Conservation (phyloP, 2,113 vertebrate genomes). For the Chascanopsetta lugubris region DNA sequence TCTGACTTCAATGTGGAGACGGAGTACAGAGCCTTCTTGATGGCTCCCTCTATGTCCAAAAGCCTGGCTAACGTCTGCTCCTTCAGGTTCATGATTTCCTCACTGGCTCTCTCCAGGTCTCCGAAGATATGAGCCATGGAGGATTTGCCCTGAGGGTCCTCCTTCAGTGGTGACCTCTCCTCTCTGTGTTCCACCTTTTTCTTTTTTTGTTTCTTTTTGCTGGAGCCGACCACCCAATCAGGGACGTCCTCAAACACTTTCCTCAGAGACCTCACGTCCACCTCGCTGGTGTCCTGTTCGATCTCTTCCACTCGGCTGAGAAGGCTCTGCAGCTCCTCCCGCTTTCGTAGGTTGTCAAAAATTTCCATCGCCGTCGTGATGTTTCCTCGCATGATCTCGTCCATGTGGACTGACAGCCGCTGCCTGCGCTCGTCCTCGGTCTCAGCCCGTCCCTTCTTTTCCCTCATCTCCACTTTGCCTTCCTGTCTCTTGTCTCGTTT, state of each 20-base stretch:
- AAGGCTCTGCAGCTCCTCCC: slow-evolving; percentile 87
- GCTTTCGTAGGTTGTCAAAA: slow-evolving; percentile 85
- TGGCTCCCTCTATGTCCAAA: slow-evolving; percentile 89
- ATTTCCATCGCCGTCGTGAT: slow-evolving; percentile 85
- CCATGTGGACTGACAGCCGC: slow-evolving; percentile 89
- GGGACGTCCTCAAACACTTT: slow-evolving; percentile 88
- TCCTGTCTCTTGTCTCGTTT: slow-evolving; percentile 19
- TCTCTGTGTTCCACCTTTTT: slow-evolving; percentile 39
- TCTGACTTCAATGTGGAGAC: slow-evolving; percentile 92
- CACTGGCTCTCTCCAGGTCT: slow-evolving; percentile 89
- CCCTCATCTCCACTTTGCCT: slow-evolving; percentile 80
- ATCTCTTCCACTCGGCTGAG: slow-evolving; percentile 86
- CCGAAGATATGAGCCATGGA: slow-evolving; percentile 88
- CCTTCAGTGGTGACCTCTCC: slow-evolving; percentile 51
- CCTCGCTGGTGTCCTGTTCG: slow-evolving; percentile 84
- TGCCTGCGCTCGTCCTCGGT: slow-evolving; percentile 86
- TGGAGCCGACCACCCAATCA: slow-evolving; percentile 78
- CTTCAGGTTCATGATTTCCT: slow-evolving; percentile 90
- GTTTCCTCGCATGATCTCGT: slow-evolving; percentile 90
- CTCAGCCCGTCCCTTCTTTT: slow-evolving; percentile 81
- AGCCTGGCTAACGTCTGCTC: slow-evolving; percentile 92
- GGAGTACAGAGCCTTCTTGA: slow-evolving; percentile 92
- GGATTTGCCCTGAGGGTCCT: slow-evolving; percentile 70
- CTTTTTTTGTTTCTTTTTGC: slow-evolving; percentile 49
- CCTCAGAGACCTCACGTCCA: slow-evolving; percentile 83